Base-by-base conservation (phyloP, 2,797 vertebrate species). In the Cephalopachus bancanus region DNA sequence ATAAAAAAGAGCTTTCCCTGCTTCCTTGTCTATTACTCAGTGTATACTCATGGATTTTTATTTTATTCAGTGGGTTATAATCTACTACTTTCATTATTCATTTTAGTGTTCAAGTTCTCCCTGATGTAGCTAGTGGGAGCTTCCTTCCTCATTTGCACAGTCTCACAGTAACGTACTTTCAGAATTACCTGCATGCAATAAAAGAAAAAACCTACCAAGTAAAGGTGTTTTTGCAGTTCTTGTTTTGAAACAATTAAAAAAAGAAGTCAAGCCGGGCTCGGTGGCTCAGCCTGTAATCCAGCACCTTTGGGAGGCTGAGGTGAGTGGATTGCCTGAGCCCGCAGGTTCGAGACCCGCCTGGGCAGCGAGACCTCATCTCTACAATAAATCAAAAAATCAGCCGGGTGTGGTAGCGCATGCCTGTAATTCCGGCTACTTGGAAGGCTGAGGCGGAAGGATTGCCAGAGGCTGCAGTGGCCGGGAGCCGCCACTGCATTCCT, bases 11-110 rank as follows among this genome's bases (percentile, higher is more conserved):
- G n/a, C 14, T 49, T 86, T 83, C 44, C 44, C 28, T 91, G 53
- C 59, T 93, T 24, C 28, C 20, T 10, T 93, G n/a, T 94, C 75
- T 78, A 88, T 78, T 85, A 60, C 69, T 91, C 83, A 92, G 26
- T 89, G 44, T 89, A 22, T 89, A 93, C 57, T 91, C 84, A 89
- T 75, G 89, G 83, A 86, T 85, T 95, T 97, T 91, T 71, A 87
- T 95, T 89, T n/a, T 96, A 96, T 83, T 90, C 79, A 89, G 12
- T 79, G 33, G 64, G 24, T 81, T 85, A 33, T 76, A 84, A 92
- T 88, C 24, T 28, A n/a, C 49, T 76, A 4, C n/a, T 88, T 44
- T 87, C 60, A 67, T 88, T 90, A 91, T 67, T 96, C 64, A 91
- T 85, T 95, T 87, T 96, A 67, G 49, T 91, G n/a, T 20, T 93